Conservation (phyloP, 2,113 vertebrate genomes). For the Paradisaea rubra region DNA sequence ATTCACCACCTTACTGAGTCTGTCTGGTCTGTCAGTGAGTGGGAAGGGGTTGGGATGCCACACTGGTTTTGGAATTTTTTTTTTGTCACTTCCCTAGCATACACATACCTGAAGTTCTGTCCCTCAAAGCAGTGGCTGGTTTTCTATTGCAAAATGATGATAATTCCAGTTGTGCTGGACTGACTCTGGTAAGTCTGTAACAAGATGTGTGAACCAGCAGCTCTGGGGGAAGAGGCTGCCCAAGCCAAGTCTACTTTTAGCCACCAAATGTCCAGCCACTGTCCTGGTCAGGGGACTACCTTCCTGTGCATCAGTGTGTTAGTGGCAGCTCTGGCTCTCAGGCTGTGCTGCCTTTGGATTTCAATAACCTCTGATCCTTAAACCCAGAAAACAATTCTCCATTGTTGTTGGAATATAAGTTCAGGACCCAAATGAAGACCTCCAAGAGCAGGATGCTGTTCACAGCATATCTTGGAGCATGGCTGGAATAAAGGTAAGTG, state of each 20-base stretch:
- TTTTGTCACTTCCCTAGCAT: neutral
- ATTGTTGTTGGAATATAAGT: neutral
- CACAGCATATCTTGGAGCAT: neutral
- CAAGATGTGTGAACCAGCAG: neutral
- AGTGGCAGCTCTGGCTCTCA: neutral
- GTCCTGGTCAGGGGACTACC: neutral
- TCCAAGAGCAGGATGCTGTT: neutral
- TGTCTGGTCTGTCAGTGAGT: slow-evolving; percentile 27
- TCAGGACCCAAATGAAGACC: neutral
- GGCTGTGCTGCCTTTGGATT: neutral
- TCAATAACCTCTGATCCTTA: neutral
- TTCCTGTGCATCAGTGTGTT: neutral
- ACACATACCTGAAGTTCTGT: neutral
- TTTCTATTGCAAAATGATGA: neutral
- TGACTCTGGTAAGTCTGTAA: neutral
- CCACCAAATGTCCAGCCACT: neutral
- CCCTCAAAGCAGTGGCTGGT: neutral
- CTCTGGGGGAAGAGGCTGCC: neutral
- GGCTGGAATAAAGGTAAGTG: neutral
- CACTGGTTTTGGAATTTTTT: neutral
- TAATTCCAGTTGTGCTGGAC: neutral
- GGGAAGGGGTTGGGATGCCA: neutral
- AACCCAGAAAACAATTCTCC: neutral
- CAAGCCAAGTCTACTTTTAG: neutral
- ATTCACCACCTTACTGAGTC: slow-evolving; percentile 23